Base-by-base conservation (phyloP, 2,113 vertebrate genomes). In the Poeciliopsis turrubarensis region DNA sequence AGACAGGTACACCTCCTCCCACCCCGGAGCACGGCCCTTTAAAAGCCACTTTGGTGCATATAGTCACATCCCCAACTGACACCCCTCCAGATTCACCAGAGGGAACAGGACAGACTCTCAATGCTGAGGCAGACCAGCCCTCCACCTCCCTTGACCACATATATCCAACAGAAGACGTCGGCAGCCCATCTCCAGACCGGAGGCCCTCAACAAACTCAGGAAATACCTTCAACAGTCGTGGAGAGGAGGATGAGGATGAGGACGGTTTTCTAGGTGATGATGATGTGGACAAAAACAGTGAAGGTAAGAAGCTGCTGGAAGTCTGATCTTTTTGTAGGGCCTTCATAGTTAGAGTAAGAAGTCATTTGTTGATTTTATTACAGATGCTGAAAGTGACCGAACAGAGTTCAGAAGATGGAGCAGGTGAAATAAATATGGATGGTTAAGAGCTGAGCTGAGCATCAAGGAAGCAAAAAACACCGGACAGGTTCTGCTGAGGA, bases 271-370 rank as follows among this genome's bases (percentile, higher is more conserved):
- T 73, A 44, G 87, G 74, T 25, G 80, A 90, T 34, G 77, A 86
- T 61, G 87, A 89, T 22, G 82, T 39, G 60, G 79, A 60, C 68
- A 88, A 80, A 68, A 81, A 83, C 73, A 85, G 78, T 60, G 80
- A 84, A 19, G 77, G 65, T 78, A 86, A 92, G 32, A 90, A 92
- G 83, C 82, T 91, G 64, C 70, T 92, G 44, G 86, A 79, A 51
- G 84, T 88, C 34, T 39, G 90, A 60, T 79, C 85, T 80, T 85
- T 74, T 25, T 91, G 90, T 72, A 82, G 89, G 65, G 87, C 90
- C 14, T 84, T 75, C 89, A 91, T 68, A 70, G 91, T 57, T 86
- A 54, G 89, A 86, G 30, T 70, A 11, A 37, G 34, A 91, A 86
- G 81, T 91, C 79, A 91, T 72, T 70, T 72, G 65, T 64, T 73